Evolutionary conservation across 2,113 vertebrate species (phyloP).

Genomic region (Cheilinus undulatus): DNA sequence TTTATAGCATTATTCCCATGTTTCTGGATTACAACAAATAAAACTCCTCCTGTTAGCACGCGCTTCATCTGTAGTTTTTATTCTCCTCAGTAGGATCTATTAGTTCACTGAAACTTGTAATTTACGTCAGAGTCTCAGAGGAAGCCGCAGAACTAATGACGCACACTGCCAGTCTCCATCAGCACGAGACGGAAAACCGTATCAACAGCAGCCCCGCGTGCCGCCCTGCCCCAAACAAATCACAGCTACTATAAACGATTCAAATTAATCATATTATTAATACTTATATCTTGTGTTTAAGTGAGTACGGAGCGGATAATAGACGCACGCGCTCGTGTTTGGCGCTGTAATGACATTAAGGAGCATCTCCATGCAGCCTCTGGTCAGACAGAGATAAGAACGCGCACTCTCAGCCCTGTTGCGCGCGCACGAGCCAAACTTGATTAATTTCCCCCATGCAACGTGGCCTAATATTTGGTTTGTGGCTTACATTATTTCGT

Average conservation of each 20-base stretch:
- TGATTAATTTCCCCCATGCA: constrained; percentile 51
- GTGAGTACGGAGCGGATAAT: not conserved
- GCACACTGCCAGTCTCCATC: not conserved
- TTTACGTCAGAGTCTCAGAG: not conserved
- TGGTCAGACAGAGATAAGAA: constrained; percentile 51
- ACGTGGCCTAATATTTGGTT: constrained; percentile 53
- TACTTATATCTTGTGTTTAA: constrained; percentile 35
- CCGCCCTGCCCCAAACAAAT: constrained; percentile 6
- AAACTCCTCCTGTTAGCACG: too few species aligned
- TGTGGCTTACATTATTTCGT: constrained; percentile 54
- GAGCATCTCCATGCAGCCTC: constrained; percentile 49
- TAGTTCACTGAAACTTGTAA: not conserved
- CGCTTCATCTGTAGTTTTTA: not conserved
- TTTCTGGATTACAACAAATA: not conserved
- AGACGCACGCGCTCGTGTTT: constrained; percentile 30
- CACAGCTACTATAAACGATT: constrained; percentile 39
- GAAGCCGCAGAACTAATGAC: not conserved
- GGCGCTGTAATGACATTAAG: constrained; percentile 51
- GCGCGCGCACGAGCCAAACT: constrained; percentile 29
- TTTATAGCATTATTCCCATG: too few species aligned
- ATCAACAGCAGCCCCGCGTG: not conserved
- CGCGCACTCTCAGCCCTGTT: constrained; percentile 33
- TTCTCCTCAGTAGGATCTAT: not conserved
- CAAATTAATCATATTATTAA: constrained; percentile 47
- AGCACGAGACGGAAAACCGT: not conserved